These are phyloP conservation scores for Lycocorax pyrrhopterus DNA, from an alignment of 2,113 vertebrate species.

Conservation along the genomic window DNA sequence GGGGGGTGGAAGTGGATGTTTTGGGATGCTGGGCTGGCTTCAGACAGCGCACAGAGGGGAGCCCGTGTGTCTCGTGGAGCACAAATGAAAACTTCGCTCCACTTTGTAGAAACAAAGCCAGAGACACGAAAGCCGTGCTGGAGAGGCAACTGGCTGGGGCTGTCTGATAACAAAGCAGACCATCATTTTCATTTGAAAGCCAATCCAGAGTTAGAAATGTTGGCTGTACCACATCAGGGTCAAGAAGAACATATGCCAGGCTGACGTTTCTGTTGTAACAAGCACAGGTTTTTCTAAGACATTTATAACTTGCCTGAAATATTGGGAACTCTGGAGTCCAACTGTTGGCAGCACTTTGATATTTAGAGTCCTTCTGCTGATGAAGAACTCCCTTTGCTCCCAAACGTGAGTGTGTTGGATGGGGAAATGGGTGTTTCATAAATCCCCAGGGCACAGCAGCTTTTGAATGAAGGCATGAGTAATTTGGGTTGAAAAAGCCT, in stretches of 20 bases:
- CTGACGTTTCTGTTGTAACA: slow-evolving; percentile 38
- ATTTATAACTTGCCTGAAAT: background rate
- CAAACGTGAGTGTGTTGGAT: background rate
- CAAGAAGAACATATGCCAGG: slow-evolving; percentile 23
- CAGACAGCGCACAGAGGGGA: background rate
- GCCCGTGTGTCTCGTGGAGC: background rate
- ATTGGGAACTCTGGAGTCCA: background rate
- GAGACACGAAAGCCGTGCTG: background rate
- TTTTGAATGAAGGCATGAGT: background rate
- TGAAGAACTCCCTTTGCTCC: background rate
- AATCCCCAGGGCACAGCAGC: background rate
- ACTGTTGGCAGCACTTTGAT: background rate
- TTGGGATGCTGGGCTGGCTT: background rate
- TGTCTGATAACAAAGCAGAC: background rate
- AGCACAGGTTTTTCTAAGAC: background rate
- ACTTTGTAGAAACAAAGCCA: background rate
- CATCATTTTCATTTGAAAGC: background rate
- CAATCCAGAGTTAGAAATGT: slow-evolving; percentile 8
- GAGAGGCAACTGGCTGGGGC: background rate
- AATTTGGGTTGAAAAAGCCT: background rate
- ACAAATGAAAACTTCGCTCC: background rate
- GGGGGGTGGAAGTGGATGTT: background rate
- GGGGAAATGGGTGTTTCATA: background rate
- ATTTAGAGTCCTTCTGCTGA: background rate
- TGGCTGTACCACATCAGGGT: slow-evolving; percentile 24